Evolutionary conservation across 2,888 invertebrate genomes (phyloP).

Genomic region (Carcina quercana): DNA sequence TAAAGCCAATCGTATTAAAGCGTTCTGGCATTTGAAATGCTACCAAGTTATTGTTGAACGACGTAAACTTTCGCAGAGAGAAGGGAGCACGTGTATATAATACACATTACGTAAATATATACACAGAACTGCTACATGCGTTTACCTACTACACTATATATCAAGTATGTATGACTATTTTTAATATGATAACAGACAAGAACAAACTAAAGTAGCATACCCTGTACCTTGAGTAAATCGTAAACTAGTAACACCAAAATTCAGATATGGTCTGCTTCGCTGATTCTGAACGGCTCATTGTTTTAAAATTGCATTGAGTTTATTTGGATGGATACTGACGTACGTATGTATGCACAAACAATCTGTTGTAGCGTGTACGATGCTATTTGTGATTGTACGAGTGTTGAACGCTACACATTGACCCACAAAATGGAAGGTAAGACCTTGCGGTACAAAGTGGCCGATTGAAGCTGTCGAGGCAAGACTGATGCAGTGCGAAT

Average conservation of each 20-base stretch:
- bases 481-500: no score
- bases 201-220: no score
- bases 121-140: no score
- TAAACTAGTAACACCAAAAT: not conserved
- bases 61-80: no score
- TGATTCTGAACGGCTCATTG: conserved; percentile 1
- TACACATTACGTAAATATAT: no score
- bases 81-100: no score
- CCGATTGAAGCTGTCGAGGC: conserved; percentile 51
- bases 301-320: conserved; percentile 1
- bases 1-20: conserved; percentile 9
- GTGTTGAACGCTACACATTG: conserved; percentile 24
- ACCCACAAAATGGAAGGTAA: conserved; percentile 37
- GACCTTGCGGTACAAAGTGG: conserved; percentile 31
- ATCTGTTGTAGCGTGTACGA: not conserved
- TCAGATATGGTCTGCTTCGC: not conserved
- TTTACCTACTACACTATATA: no score
- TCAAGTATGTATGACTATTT: no score
- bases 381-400: not conserved
- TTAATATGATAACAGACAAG: no score
- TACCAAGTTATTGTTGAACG: conserved; percentile 2
- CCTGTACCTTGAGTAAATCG: no score
- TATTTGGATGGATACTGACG: not conserved
- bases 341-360: not conserved
- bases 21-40: conserved; percentile 3